A percentile compares a stretch with the other conserved stretches of the same genome.
Conservation (phyloP, 2,113 vertebrate species). For the Myrmophylax atrothorax region DNA sequence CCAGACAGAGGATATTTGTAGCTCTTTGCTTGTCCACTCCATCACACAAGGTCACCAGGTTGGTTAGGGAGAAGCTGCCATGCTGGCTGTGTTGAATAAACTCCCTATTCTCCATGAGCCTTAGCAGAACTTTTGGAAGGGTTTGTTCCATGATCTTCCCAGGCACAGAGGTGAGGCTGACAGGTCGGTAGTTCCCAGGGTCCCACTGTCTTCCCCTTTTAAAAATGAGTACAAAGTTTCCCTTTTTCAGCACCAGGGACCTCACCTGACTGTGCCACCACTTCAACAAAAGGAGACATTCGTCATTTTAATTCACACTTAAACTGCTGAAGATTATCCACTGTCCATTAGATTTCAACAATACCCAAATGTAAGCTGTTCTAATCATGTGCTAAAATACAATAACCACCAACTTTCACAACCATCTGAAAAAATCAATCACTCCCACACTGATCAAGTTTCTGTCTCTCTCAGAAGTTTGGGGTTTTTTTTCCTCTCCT, state of each 20-base stretch:
- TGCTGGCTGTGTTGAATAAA: not conserved
- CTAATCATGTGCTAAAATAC: slow-evolving; percentile 35
- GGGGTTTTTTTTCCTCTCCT: not conserved
- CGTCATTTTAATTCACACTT: not conserved
- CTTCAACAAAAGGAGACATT: not conserved
- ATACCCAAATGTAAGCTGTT: not conserved
- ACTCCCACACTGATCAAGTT: slow-evolving; percentile 16
- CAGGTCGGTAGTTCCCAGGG: accelerated
- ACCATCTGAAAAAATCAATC: not conserved
- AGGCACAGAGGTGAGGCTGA: not conserved
- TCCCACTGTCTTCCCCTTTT: not conserved
- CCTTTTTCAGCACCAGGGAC: not conserved
- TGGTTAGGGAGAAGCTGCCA: not conserved
- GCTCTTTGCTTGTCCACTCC: not conserved
- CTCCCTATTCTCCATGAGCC: not conserved
- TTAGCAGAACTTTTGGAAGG: not conserved
- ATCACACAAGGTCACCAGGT: not conserved
- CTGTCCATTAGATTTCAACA: slow-evolving; percentile 56
- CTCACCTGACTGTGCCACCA: not conserved
- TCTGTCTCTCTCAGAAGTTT: not conserved
- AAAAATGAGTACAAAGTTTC: not conserved
- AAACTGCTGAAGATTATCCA: slow-evolving; percentile 51
- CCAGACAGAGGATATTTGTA: not conserved
- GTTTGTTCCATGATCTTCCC: not conserved
- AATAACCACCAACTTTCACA: slow-evolving; percentile 10